Percentiles rank a stretch among this genome's conserved stretches.
phyloP scores from a whole-genome alignment of 2,113 vertebrate species.

The Anguilla japonica region DNA sequence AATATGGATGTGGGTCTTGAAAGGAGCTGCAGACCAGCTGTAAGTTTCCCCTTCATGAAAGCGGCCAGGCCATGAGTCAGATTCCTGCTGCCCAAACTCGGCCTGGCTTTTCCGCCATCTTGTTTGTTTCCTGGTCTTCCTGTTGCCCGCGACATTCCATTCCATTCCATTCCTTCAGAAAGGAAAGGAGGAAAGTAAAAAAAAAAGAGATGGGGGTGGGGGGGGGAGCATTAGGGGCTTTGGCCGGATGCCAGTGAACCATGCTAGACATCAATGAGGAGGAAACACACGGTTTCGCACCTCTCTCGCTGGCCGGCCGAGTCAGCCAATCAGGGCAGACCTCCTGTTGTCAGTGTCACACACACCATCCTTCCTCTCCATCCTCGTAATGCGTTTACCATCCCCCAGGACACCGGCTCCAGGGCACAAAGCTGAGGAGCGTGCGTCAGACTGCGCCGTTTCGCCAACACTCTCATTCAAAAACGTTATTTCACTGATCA shows the following conservation, averaged over 20 bases:
- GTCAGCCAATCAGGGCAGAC: slow-evolving; percentile 22
- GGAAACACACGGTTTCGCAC: slow-evolving; percentile 33
- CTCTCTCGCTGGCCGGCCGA: slow-evolving; percentile 33
- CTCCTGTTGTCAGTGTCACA: slow-evolving; percentile 14
- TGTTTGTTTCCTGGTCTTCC: slow-evolving; percentile 11
- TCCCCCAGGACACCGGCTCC: not conserved
- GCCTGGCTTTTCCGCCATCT: not conserved
- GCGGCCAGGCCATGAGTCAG: not conserved
- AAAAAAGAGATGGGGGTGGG: not conserved
- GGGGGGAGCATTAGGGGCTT: not conserved
- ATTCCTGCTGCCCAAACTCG: not conserved
- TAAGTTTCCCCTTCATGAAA: not conserved
- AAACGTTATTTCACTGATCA: not conserved
- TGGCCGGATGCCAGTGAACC: slow-evolving; percentile 11
- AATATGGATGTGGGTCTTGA: not conserved
- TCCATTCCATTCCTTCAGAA: slow-evolving; percentile 32
- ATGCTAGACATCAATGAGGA: slow-evolving; percentile 30
- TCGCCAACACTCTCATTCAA: not conserved
- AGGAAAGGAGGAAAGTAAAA: slow-evolving; percentile 14
- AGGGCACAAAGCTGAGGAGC: not conserved
- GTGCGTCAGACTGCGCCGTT: not conserved
- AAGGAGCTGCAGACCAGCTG: not conserved
- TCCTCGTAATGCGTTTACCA: not conserved
- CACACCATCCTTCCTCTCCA: too few relatives aligned
- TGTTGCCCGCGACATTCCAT: slow-evolving; percentile 23